phyloP scores from a whole-genome alignment of 2,888 invertebrate species.

The Buathra laborator region DNA sequence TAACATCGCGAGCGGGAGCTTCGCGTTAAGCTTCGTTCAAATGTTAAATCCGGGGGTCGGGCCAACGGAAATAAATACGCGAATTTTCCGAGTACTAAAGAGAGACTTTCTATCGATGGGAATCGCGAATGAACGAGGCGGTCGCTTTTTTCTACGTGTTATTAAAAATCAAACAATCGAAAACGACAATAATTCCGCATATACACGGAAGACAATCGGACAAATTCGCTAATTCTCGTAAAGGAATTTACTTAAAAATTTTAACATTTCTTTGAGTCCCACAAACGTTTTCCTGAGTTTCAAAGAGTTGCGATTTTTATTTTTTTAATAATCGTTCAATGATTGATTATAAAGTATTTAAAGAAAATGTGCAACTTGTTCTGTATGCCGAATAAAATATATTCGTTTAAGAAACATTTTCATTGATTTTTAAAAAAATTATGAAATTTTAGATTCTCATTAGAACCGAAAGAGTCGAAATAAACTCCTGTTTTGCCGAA shows the following conservation, averaged over 20 bases:
- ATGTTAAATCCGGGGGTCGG: constrained; percentile 70
- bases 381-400: neutral
- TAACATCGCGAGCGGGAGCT: neutral
- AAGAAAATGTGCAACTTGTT: neutral
- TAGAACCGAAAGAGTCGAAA: no score
- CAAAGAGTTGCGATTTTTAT: neutral
- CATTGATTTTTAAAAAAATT: neutral
- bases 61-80: constrained; percentile 73
- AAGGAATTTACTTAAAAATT: neutral
- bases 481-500: no score
- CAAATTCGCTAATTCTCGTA: neutral
- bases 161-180: neutral
- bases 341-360: neutral
- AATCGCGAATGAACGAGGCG: neutral
- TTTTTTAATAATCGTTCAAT: neutral
- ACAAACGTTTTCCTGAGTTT: neutral
- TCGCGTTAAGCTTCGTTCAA: constrained; percentile 64
- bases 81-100: constrained; percentile 47
- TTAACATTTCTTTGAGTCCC: neutral
- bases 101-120: neutral
- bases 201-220: neutral
- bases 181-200: neutral
- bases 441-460: no score
- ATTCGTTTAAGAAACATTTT: no score
- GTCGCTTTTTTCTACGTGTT: neutral